Conservation (phyloP, 1,140 invertebrate species). For the Ruditapes philippinarum region DNA sequence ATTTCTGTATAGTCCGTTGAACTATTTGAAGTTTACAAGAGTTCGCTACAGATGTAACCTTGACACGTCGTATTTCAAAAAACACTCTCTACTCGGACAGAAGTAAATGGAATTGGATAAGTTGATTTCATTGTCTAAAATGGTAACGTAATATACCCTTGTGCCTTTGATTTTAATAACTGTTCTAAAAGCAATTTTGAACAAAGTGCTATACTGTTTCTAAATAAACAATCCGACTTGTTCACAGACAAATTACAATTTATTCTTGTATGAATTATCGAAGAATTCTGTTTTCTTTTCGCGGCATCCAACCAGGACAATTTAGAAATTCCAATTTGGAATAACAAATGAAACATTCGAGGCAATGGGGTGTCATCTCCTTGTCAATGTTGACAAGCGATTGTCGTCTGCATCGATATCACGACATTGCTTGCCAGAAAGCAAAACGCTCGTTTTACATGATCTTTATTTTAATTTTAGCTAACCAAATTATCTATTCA, state of each 20-base stretch:
- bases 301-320: slow-evolving; percentile 40
- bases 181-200: slow-evolving; percentile 40
- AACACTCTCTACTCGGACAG: neutral
- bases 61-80: neutral
- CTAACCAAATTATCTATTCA: too few relatives aligned
- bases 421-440: neutral
- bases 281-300: slow-evolving; percentile 53
- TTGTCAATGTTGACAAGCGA: slow-evolving; percentile 35
- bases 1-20: too few relatives aligned
- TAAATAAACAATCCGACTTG: slow-evolving; percentile 56
- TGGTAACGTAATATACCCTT: slow-evolving; percentile 11
- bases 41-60: neutral
- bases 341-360: slow-evolving; percentile 49
- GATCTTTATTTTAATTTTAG: too few relatives aligned
- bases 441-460: too few relatives aligned
- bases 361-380: slow-evolving; percentile 24
- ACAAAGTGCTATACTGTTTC: slow-evolving; percentile 58
- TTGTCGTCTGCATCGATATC: slow-evolving; percentile 32
- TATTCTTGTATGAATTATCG: slow-evolving; percentile 59
- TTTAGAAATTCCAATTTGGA: slow-evolving; percentile 47
- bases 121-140: slow-evolving; percentile 8
- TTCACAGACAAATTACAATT: slow-evolving; percentile 65
- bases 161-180: slow-evolving; percentile 30
- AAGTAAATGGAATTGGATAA: slow-evolving; percentile 28
- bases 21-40: too few relatives aligned